Base-by-base conservation (phyloP, 2,113 vertebrate species). In the Pterophyllum scalare region DNA sequence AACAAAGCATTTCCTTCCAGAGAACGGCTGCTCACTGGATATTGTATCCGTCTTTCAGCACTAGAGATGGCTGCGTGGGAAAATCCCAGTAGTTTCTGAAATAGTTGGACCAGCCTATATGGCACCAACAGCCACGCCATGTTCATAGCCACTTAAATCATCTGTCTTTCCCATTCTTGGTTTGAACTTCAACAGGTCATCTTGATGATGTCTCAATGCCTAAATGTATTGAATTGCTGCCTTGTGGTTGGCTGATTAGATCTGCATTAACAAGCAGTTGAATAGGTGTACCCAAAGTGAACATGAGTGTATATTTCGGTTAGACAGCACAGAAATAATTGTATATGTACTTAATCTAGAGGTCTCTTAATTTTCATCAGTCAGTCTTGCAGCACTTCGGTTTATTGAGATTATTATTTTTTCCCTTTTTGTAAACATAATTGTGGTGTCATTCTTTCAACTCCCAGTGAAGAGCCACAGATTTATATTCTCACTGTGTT, bases 401-500 rank as follows among this genome's bases (percentile, higher is more conserved):
- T 52, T 54, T 8, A n/a, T 19, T 72, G 15, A 70, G 17, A 20
- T 1, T 26, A 20, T 72, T 72, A 3, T 54, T 62, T 28, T 49
- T 35, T 43, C 26, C 24, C 9, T 70, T 5, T 54, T 33, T 72
- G 11, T n/a, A 20, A 60, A 59, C 17, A 46, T 33, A 19, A 46
- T 35, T 72, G n/a, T 62, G 33, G 14, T 64, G 60, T 43, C 2
- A 35, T 5, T 59, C 12, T 72, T 72, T 72, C 6, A 31, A 17
- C 46, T 72, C 26, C 67, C 26, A 52, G 14, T 43, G 12, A 82
- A 75, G 64, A 60, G 33, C 9, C 17, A 58, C 7, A 22, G 11
- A 84, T 79, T 85, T 72, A 67, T 64, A 70, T 56, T 59, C 59
- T 77, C 24, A 40, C 33, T 72, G 28, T 60, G 49, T 83, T 85